phyloP scores from a whole-genome alignment of 2,113 vertebrate genomes.

The Macrotis lagotis region DNA sequence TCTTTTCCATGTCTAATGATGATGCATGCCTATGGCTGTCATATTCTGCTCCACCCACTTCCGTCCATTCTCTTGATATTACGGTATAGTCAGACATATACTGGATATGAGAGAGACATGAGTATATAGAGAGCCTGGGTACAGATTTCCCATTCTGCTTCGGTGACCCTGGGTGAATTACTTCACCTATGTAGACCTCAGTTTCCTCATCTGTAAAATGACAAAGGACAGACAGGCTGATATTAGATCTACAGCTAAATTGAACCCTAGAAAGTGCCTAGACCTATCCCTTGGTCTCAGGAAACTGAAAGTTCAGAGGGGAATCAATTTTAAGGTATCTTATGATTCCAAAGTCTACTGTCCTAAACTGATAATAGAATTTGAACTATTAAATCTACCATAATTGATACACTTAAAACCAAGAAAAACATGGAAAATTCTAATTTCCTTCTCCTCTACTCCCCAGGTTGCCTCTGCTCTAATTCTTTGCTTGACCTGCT shows the following conservation, averaged over 20 bases:
- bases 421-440: slow-evolving; percentile 4
- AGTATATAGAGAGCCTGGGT: neutral
- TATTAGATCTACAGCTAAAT: neutral
- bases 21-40: neutral
- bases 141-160: neutral
- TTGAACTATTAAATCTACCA: slow-evolving; percentile 47
- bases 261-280: neutral
- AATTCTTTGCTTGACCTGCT: slow-evolving; percentile 55
- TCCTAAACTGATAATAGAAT: neutral
- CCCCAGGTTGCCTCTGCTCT: slow-evolving; percentile 48
- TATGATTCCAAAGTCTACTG: neutral
- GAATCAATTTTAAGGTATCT: neutral
- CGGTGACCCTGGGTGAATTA: neutral
- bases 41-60: neutral
- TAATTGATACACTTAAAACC: slow-evolving; percentile 16
- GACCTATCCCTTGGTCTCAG: neutral
- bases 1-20: no score
- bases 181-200: neutral
- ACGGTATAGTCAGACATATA: neutral
- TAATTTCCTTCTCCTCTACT: slow-evolving; percentile 33
- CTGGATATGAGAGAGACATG: neutral
- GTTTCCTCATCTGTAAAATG: neutral
- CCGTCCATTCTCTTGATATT: neutral
- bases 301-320: neutral
- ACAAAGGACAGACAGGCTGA: neutral